phyloP scores from a whole-genome alignment of 35 echinoderm and acorn worm species.

The Stichopus chloronotus region DNA sequence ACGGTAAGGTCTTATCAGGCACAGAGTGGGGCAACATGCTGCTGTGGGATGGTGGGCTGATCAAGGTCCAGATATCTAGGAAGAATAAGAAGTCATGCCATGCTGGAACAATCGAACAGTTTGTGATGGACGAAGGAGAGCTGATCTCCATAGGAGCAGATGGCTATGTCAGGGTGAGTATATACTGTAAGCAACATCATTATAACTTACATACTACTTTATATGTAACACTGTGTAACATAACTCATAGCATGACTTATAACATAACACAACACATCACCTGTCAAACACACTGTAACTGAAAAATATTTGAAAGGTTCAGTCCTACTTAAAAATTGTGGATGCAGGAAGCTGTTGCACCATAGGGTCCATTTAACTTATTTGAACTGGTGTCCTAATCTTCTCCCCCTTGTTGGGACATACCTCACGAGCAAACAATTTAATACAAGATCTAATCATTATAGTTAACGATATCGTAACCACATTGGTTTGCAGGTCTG shows the following conservation, averaged over 20 bases:
- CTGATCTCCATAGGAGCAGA: constrained; percentile 96
- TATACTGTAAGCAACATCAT: background rate
- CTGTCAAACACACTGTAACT: too few relatives aligned
- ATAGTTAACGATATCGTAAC: too few relatives aligned
- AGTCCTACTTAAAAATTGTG: too few relatives aligned
- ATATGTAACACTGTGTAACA: background rate
- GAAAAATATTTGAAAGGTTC: too few relatives aligned
- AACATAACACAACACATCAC: too few relatives aligned
- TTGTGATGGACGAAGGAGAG: constrained; percentile 99
- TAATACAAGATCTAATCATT: too few relatives aligned
- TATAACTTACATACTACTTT: background rate
- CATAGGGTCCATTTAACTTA: too few relatives aligned
- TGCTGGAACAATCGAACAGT: constrained; percentile 89
- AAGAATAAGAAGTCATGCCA: constrained; percentile 95
- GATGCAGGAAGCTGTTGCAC: too few relatives aligned
- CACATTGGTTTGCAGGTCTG: constrained; percentile 71
- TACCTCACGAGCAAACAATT: too few relatives aligned
- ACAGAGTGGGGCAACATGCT: constrained; percentile 99
- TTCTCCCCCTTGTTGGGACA: too few relatives aligned
- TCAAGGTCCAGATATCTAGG: constrained; percentile 83
- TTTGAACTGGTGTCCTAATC: too few relatives aligned
- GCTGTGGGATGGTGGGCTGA: constrained; percentile 91
- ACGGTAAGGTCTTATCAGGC: constrained; percentile 95
- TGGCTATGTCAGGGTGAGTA: constrained; percentile 93
- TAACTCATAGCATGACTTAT: too few relatives aligned